phyloP scores from a whole-genome alignment of 2,113 vertebrate genomes.

The Saimiri boliviensis region DNA sequence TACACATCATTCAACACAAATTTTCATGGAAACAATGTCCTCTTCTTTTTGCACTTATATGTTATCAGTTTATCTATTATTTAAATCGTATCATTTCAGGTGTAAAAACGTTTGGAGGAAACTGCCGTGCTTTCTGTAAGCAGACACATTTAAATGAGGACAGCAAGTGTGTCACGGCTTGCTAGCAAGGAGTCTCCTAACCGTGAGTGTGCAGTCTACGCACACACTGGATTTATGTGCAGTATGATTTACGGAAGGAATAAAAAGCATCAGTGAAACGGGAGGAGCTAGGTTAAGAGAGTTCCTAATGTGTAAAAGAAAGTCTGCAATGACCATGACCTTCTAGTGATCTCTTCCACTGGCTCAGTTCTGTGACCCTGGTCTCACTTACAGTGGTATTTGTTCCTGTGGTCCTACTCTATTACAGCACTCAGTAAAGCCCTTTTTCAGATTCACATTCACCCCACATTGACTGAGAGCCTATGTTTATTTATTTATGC shows the following conservation, averaged over 20 bases:
- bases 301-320: not conserved
- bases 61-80: slow-evolving; percentile 12
- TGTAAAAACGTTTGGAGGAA: not conserved
- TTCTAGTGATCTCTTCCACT: not conserved
- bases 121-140: not conserved
- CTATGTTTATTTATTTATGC: not conserved
- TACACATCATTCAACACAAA: not conserved
- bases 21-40: not conserved
- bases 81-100: slow-evolving; percentile 40
- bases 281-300: not conserved
- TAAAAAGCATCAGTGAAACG: not conserved
- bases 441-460: not conserved
- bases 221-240: not conserved
- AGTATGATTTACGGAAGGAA: not conserved
- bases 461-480: not conserved
- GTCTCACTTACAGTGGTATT: not conserved
- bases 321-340: not conserved
- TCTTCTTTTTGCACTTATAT: slow-evolving; percentile 13
- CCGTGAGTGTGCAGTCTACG: fast-evolving
- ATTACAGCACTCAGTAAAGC: not conserved
- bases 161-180: not conserved
- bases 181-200: not conserved
- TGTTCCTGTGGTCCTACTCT: not conserved
- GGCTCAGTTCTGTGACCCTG: not conserved
- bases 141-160: not conserved